Evolutionary conservation across 2,113 vertebrate species (phyloP).

Genomic region (Todiramphus saurophagus): DNA sequence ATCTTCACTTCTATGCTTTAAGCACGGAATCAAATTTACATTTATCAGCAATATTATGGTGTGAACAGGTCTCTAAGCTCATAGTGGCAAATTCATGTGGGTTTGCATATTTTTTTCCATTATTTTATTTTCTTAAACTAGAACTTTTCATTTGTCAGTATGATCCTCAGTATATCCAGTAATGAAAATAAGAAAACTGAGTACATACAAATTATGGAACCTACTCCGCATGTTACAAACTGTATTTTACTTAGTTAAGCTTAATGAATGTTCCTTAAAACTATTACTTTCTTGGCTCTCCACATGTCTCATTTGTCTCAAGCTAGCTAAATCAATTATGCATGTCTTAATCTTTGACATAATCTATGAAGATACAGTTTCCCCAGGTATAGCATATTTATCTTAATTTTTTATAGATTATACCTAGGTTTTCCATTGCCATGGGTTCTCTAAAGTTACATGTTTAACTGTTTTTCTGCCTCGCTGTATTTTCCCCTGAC

Average conservation of each 20-base stretch:
- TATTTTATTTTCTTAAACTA: background rate
- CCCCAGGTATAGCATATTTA: conserved; percentile 11
- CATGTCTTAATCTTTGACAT: conserved; percentile 46
- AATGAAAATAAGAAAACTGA: background rate
- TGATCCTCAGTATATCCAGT: background rate
- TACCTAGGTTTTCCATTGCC: background rate
- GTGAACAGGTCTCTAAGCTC: background rate
- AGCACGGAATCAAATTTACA: background rate
- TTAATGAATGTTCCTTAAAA: conserved; percentile 40
- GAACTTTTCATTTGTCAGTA: background rate
- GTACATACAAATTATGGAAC: background rate
- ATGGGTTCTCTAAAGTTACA: background rate
- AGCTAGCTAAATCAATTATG: conserved; percentile 57
- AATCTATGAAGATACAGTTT: conserved; percentile 56
- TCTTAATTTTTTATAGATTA: conserved; percentile 46
- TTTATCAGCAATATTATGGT: background rate
- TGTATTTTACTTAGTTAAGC: conserved; percentile 30
- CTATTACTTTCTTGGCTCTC: conserved; percentile 32
- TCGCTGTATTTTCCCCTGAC: background rate
- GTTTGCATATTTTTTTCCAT: background rate
- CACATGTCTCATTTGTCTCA: conserved; percentile 51
- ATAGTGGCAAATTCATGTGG: background rate
- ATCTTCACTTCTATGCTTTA: background rate
- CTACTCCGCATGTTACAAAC: background rate
- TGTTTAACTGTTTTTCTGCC: background rate